A percentile compares a stretch with the other conserved stretches of the same genome.
phyloP scores from a whole-genome alignment of 2,797 vertebrate genomes.

The Erethizon dorsatum region DNA sequence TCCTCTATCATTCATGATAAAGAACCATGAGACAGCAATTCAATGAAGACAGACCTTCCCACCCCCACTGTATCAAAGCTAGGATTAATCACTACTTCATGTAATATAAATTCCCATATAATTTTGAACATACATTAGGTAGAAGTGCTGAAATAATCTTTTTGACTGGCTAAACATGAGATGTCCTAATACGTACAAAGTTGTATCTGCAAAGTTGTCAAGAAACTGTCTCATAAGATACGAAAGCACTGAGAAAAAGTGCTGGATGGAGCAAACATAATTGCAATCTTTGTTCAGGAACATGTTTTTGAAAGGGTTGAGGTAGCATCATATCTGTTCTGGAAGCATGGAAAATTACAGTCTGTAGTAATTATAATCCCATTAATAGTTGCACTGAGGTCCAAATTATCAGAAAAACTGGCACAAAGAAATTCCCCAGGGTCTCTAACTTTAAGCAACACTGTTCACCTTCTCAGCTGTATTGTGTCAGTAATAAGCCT shows the following conservation, averaged over 20 bases:
- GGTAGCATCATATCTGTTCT: background rate
- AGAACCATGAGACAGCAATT: background rate
- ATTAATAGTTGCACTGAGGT: background rate
- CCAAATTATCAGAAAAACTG: background rate
- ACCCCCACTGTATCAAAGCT: background rate
- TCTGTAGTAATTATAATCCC: slow-evolving; percentile 3
- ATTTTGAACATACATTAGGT: background rate
- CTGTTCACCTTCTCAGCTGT: background rate
- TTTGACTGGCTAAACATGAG: background rate
- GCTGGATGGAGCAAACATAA: background rate
- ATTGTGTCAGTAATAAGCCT: background rate
- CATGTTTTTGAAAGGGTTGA: background rate
- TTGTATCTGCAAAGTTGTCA: background rate
- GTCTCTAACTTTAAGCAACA: background rate
- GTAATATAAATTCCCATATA: background rate
- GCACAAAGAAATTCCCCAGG: background rate
- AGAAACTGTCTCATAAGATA: background rate
- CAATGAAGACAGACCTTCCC: background rate
- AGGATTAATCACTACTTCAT: background rate
- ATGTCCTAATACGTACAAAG: background rate
- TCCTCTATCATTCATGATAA: background rate
- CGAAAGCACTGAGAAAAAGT: background rate
- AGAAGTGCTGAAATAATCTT: background rate
- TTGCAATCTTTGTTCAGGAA: background rate
- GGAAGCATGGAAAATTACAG: slow-evolving; percentile 7